Evolutionary conservation across 1,140 invertebrate genomes (phyloP).

Genomic region (Camponotus pennsylvanicus): DNA sequence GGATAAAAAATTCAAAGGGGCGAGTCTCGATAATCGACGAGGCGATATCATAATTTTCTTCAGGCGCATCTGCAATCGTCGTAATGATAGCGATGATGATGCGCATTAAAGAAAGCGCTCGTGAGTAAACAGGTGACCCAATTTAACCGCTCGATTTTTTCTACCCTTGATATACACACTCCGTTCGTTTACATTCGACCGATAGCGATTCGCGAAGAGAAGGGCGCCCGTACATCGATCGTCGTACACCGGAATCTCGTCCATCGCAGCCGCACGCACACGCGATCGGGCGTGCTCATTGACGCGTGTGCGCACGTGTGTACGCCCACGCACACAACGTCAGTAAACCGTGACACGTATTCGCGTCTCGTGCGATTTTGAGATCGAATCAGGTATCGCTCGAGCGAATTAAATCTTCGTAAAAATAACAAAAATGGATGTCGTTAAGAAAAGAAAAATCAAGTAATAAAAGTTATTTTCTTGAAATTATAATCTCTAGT

Average conservation of each 20-base stretch:
- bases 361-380: neutral
- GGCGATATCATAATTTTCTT: conserved; percentile 9
- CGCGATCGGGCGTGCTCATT: conserved; percentile 15
- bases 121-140: conserved; percentile 43
- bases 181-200: conserved; percentile 44
- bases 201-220: conserved; percentile 30
- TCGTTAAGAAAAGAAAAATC: neutral
- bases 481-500: neutral
- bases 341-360: neutral
- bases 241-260: conserved; percentile 36
- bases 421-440: neutral
- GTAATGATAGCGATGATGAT: conserved; percentile 17
- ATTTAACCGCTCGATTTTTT: conserved; percentile 55
- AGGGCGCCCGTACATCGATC: conserved; percentile 31
- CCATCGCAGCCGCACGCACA: conserved; percentile 10
- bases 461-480: neutral
- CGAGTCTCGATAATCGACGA: neutral
- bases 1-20: neutral
- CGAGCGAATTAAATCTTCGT: conserved; percentile 1
- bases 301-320: neutral
- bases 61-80: neutral
- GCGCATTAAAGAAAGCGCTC: conserved; percentile 17
- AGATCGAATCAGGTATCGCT: conserved; percentile 6
- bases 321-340: neutral
- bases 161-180: conserved; percentile 26